Conservation (phyloP, 1,140 invertebrate species). For the Belonocnema kinseyi region DNA sequence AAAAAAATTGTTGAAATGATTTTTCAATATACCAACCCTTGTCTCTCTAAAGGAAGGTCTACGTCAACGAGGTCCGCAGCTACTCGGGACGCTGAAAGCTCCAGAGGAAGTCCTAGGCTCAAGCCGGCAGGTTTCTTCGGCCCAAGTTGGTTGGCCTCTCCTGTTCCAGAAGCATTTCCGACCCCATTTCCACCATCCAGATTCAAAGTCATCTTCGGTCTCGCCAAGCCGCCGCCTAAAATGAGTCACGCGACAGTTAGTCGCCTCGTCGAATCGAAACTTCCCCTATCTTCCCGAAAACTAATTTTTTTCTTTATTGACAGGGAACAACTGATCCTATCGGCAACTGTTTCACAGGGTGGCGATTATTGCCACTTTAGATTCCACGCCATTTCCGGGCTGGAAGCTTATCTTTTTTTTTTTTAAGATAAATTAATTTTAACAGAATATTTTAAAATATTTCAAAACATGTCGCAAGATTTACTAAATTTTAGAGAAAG, state of each 20-base stretch:
- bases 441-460: too few relatives aligned
- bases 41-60: conserved; percentile 87
- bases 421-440: too few relatives aligned
- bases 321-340: too few relatives aligned
- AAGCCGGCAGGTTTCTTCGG: conserved; percentile 69
- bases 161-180: conserved; percentile 58
- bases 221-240: conserved; percentile 68
- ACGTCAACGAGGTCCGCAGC: conserved; percentile 86
- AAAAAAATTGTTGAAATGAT: conserved; percentile 38
- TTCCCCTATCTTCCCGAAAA: conserved; percentile 27
- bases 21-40: conserved; percentile 80
- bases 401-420: too few relatives aligned
- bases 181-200: conserved; percentile 76
- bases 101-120: conserved; percentile 79
- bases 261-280: conserved; percentile 44
- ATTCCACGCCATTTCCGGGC: too few relatives aligned
- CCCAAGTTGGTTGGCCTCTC: conserved; percentile 49
- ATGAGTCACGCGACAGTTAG: conserved; percentile 66
- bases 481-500: too few relatives aligned
- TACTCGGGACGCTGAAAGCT: conserved; percentile 64
- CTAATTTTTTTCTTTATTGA: background rate
- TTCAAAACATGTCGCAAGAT: too few relatives aligned
- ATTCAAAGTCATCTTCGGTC: conserved; percentile 85
- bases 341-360: too few relatives aligned
- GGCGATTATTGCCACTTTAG: too few relatives aligned